These are phyloP conservation scores for Tricholauxania praeusta DNA, from an alignment of 2,888 invertebrate species.

Conservation along the genomic window DNA sequence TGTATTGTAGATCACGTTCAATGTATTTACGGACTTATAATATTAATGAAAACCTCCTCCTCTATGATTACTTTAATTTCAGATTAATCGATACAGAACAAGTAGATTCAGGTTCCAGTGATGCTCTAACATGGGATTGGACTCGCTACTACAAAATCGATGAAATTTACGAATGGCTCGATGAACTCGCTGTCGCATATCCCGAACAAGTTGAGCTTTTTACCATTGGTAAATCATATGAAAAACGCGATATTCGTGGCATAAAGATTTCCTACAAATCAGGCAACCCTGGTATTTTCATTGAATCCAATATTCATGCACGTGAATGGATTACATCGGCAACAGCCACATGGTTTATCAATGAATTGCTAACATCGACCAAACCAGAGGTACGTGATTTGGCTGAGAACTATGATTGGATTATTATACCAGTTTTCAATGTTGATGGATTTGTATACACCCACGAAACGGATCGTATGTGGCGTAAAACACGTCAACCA, in stretches of 20 bases:
- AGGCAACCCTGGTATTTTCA: conserved; percentile 71
- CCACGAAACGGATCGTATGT: conserved; percentile 72
- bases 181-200: conserved; percentile 66
- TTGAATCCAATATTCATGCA: conserved; percentile 75
- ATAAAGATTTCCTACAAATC: conserved; percentile 64
- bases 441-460: conserved; percentile 80
- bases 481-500: conserved; percentile 74
- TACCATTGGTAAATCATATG: conserved; percentile 71
- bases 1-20: too few relatives aligned
- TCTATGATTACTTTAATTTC: conserved; percentile 15
- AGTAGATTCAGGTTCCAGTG: conserved; percentile 47
- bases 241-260: conserved; percentile 73
- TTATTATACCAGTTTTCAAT: conserved; percentile 78
- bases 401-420: conserved; percentile 79
- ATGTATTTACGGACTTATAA: too few relatives aligned
- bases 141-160: conserved; percentile 72
- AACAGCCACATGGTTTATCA: conserved; percentile 77
- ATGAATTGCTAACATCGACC: conserved; percentile 74
- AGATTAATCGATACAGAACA: conserved; percentile 68
- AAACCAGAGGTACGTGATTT: conserved; percentile 71
- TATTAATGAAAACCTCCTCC: too few relatives aligned
- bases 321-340: conserved; percentile 81
- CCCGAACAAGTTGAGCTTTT: conserved; percentile 69
- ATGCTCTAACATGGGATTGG: conserved; percentile 69
- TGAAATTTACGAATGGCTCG: conserved; percentile 73